Percentiles rank a stretch among this genome's conserved stretches.
Conservation (phyloP, 2,888 invertebrate genomes). For the Megaustenia siamemsis region DNA sequence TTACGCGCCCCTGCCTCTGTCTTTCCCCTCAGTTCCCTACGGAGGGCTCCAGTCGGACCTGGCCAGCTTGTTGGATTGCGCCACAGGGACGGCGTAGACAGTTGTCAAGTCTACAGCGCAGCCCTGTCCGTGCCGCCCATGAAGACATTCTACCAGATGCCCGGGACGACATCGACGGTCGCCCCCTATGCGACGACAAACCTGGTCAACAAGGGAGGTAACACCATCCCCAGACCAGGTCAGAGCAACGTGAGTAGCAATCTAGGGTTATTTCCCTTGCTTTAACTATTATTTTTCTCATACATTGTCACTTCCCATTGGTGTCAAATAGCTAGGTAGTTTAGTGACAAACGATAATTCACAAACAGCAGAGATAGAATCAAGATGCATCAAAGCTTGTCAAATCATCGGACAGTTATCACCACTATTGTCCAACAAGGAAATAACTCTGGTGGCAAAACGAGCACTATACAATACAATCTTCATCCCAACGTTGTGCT, state of each 20-base stretch:
- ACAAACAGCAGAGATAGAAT: no score
- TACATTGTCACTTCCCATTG: no score
- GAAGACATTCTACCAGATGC: conserved; percentile 87
- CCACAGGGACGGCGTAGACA: conserved; percentile 66
- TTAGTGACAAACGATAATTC: no score
- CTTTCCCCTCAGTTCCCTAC: conserved; percentile 24
- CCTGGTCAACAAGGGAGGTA: conserved; percentile 82
- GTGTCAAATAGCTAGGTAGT: no score
- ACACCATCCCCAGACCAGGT: conserved; percentile 44
- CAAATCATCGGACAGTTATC: no score
- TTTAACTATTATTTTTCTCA: no score
- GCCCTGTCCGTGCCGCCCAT: conserved; percentile 77
- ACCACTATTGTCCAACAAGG: no score
- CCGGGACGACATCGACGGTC: conserved; percentile 77
- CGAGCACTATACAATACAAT: no score
- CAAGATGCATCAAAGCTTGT: no score
- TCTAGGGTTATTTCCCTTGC: background rate
- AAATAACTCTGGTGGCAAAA: no score
- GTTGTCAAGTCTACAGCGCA: conserved; percentile 67
- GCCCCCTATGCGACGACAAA: conserved; percentile 95
- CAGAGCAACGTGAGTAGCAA: conserved; percentile 47
- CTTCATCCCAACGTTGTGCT: no score
- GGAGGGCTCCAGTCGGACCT: conserved; percentile 68
- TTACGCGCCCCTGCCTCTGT: no score
- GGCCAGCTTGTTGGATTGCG: conserved; percentile 69